These are phyloP conservation scores for Graptemys geographica DNA, from an alignment of 2,797 vertebrate genomes.

Conservation along the genomic window DNA sequence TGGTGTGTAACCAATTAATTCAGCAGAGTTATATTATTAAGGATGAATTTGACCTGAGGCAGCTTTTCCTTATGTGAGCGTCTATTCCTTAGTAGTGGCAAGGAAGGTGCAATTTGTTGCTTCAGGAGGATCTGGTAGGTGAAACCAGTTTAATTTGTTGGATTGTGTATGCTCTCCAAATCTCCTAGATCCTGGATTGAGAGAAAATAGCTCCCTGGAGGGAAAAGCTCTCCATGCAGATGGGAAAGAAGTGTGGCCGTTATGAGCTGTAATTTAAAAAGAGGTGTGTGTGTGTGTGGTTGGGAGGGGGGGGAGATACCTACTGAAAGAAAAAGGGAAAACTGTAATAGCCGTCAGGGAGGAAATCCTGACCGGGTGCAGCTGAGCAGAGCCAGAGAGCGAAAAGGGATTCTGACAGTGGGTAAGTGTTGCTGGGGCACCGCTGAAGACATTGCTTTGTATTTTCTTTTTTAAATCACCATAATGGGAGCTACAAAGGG, in stretches of 20 bases:
- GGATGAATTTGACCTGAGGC: neutral
- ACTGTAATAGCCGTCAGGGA: neutral
- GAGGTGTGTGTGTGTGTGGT: too few species aligned
- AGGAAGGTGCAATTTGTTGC: neutral
- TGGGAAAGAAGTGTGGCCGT: neutral
- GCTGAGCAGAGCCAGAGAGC: neutral
- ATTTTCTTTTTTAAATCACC: neutral
- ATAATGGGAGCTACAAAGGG: neutral
- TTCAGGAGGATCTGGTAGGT: neutral
- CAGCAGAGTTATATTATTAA: neutral
- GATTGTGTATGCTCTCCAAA: neutral
- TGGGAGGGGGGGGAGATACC: too few species aligned
- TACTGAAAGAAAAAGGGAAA: neutral
- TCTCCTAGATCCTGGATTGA: neutral
- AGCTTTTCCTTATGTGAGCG: neutral
- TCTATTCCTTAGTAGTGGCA: fast-evolving
- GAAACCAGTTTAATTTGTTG: neutral
- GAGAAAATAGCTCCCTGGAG: neutral
- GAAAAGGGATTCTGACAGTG: neutral
- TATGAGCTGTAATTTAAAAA: neutral
- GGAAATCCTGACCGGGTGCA: neutral
- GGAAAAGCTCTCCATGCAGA: neutral
- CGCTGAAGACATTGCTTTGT: neutral
- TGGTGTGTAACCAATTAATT: neutral
- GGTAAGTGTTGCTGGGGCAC: neutral